phyloP scores from a whole-genome alignment of 2,113 vertebrate species.

The Calidris pugnax region DNA sequence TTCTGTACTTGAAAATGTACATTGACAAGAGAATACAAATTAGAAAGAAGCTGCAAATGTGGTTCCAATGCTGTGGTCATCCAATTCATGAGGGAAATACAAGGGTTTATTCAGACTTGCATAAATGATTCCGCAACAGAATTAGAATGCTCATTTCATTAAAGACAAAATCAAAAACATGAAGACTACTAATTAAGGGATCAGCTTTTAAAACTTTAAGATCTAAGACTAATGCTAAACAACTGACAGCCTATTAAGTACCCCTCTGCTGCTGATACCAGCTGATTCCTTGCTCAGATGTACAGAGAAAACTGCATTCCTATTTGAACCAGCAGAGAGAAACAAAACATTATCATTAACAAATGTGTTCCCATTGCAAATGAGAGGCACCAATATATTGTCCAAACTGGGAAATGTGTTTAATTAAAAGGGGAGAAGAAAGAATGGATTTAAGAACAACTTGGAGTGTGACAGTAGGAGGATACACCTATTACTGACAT shows the following conservation, averaged over 20 bases:
- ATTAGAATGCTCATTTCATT: not conserved
- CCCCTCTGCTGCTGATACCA: not conserved
- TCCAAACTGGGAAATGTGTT: not conserved
- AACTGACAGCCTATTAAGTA: not conserved
- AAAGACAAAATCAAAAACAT: not conserved
- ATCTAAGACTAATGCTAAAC: not conserved
- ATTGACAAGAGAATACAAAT: not conserved
- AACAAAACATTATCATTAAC: not conserved
- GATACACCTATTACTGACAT: not conserved
- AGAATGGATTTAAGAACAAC: not conserved
- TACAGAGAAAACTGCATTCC: not conserved
- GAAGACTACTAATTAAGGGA: not conserved
- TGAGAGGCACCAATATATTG: not conserved
- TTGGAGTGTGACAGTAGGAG: not conserved
- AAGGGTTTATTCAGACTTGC: not conserved
- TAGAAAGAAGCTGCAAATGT: not conserved
- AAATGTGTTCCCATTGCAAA: not conserved
- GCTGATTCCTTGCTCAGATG: not conserved
- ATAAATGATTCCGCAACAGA: not conserved
- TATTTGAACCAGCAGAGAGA: not conserved
- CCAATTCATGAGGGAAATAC: not conserved
- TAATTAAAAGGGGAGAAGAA: not conserved
- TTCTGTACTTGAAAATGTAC: conserved; percentile 8
- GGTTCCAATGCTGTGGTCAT: not conserved
- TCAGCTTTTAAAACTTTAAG: not conserved